A percentile compares a stretch with the other conserved stretches of the same genome.
These are phyloP conservation scores for Zosterops pallidus DNA, from an alignment of 2,113 vertebrate species.

Conservation along the genomic window DNA sequence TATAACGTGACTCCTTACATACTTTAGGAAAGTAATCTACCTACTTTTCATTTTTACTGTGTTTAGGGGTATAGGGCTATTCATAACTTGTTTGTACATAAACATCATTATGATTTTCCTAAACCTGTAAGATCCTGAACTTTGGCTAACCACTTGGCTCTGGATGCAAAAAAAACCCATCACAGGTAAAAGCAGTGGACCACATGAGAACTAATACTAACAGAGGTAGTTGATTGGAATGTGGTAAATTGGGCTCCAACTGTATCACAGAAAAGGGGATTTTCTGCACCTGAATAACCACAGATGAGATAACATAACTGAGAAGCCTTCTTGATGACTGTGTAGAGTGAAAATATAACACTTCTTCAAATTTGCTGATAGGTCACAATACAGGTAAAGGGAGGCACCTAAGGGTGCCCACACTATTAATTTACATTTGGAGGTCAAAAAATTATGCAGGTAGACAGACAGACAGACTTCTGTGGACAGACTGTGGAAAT, in stretches of 20 bases:
- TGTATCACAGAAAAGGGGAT: neutral
- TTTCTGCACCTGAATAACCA: constrained; percentile 18
- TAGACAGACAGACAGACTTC: constrained; percentile 9
- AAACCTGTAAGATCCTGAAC: constrained; percentile 41
- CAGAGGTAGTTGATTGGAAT: neutral
- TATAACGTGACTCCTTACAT: neutral
- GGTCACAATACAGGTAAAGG: neutral
- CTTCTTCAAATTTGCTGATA: neutral
- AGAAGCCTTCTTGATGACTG: neutral
- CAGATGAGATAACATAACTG: constrained; percentile 8
- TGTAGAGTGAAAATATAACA: neutral
- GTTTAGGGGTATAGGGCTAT: neutral
- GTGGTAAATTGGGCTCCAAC: neutral
- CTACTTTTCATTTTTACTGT: neutral
- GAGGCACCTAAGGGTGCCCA: neutral
- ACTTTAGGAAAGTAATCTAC: neutral
- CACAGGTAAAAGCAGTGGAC: neutral
- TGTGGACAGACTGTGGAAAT: neutral
- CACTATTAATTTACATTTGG: neutral
- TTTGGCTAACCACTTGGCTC: neutral
- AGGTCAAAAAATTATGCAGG: neutral
- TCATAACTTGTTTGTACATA: neutral
- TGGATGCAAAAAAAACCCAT: neutral
- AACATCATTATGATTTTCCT: neutral
- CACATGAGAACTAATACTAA: neutral